Percentiles rank a stretch among this genome's conserved stretches.
Evolutionary conservation across 2,888 invertebrate species (phyloP).

Genomic region (Stratiomys singularior): DNA sequence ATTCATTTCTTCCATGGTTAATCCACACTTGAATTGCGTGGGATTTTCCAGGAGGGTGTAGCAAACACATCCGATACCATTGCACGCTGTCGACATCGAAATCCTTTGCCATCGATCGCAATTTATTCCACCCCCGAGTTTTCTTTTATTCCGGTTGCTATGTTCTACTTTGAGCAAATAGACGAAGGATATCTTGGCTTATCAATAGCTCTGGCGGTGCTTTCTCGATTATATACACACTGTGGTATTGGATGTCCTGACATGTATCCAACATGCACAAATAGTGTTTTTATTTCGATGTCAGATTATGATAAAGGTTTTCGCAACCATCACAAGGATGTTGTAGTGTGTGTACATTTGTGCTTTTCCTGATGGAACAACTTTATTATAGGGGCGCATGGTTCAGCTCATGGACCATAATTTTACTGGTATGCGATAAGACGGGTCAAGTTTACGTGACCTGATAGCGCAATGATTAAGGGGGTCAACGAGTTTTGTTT

Average conservation of each 20-base stretch:
- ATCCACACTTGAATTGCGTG: conserved; percentile 15
- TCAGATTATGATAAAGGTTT: too few species aligned
- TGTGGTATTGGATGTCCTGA: not conserved
- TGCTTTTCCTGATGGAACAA: too few species aligned
- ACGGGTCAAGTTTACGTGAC: conserved; percentile 29
- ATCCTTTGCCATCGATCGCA: conserved; percentile 28
- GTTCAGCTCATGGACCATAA: not conserved
- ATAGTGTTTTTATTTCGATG: not conserved
- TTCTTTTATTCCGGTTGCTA: not conserved
- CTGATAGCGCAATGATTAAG: conserved; percentile 13
- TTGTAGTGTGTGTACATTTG: too few species aligned
- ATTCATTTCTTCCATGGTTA: not conserved
- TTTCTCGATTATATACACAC: not conserved
- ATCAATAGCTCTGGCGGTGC: not conserved
- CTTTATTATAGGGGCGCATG: not conserved
- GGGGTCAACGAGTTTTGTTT: too few species aligned
- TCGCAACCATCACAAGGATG: too few species aligned
- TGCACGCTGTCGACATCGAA: conserved; percentile 15
- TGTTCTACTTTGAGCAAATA: not conserved
- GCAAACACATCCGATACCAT: not conserved
- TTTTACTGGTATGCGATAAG: conserved; percentile 14
- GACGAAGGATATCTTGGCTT: too few species aligned
- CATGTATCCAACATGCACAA: not conserved
- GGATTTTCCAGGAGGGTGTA: not conserved
- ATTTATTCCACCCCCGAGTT: conserved; percentile 2